phyloP scores from a whole-genome alignment of 2,797 vertebrate genomes.

The Enteromius fasciolatus region DNA sequence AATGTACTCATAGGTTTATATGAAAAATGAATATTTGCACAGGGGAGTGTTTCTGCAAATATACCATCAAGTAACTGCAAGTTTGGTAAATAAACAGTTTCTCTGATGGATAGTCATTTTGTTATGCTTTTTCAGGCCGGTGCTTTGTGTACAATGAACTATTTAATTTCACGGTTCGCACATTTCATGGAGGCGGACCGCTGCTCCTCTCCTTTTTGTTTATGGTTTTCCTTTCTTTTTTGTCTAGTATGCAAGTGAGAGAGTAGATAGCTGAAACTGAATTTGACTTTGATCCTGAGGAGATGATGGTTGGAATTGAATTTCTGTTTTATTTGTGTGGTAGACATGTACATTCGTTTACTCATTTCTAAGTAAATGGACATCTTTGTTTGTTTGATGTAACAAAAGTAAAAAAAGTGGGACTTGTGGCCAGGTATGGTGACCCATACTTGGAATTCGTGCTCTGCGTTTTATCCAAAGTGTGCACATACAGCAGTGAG shows the following conservation, averaged over 20 bases:
- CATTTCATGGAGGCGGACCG: neutral
- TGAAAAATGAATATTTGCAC: neutral
- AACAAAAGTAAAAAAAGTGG: neutral
- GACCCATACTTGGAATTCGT: too few relatives aligned
- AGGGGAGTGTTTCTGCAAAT: neutral
- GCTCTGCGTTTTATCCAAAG: too few relatives aligned
- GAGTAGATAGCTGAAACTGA: slow-evolving; percentile 9
- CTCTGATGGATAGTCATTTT: neutral
- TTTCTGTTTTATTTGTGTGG: neutral
- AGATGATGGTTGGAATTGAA: neutral
- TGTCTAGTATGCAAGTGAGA: neutral
- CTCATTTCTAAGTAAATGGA: neutral
- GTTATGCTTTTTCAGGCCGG: neutral
- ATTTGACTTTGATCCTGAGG: neutral
- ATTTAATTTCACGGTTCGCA: slow-evolving; percentile 31
- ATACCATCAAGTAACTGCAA: neutral
- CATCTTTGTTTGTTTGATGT: neutral
- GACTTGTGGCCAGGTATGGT: too few relatives aligned
- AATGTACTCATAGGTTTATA: neutral
- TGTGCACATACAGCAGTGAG: too few relatives aligned
- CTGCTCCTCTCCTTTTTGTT: slow-evolving; percentile 7
- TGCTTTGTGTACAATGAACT: slow-evolving; percentile 1
- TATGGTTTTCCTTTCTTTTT: neutral
- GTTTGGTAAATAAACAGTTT: slow-evolving; percentile 18
- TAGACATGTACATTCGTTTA: neutral